Evolutionary conservation across 2,888 invertebrate genomes (phyloP).

Genomic region (Cephus nigrinus): DNA sequence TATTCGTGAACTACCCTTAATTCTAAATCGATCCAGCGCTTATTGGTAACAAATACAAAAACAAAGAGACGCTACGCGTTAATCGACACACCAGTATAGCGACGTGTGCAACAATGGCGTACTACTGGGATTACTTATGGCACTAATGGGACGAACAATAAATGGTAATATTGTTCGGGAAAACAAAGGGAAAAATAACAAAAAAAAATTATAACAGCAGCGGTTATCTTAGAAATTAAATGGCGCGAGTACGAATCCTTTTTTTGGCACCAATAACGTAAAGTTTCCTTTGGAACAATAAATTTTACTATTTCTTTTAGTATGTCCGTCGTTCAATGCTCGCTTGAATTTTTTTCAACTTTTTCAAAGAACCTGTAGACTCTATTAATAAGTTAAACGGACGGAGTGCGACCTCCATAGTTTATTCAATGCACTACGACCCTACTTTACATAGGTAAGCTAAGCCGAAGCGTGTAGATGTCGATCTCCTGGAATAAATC

Average conservation of each 20-base stretch:
- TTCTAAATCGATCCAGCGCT: not conserved
- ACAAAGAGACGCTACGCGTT: not conserved
- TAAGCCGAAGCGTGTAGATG: slow-evolving; percentile 34
- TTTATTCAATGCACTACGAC: slow-evolving; percentile 54
- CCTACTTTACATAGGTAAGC: slow-evolving; percentile 45
- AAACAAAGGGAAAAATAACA: not conserved
- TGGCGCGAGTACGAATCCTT: not conserved
- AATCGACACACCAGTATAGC: not conserved
- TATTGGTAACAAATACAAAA: not conserved
- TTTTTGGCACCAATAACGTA: not conserved
- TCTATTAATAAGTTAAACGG: not conserved
- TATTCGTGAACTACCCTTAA: not conserved
- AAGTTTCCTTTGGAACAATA: not conserved
- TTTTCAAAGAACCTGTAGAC: not conserved
- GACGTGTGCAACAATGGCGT: not conserved
- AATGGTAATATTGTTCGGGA: slow-evolving; percentile 16
- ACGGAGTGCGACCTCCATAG: slow-evolving; percentile 43
- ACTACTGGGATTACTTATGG: slow-evolving; percentile 34
- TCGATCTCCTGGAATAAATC: slow-evolving; percentile 51
- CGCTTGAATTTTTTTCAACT: not conserved
- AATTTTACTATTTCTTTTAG: not conserved
- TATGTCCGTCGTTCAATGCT: not conserved
- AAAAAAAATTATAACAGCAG: not conserved
- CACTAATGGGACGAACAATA: slow-evolving; percentile 45
- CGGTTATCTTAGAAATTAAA: not conserved